phyloP scores from a whole-genome alignment of 2,888 invertebrate species.

The Hypena proboscidalis region DNA sequence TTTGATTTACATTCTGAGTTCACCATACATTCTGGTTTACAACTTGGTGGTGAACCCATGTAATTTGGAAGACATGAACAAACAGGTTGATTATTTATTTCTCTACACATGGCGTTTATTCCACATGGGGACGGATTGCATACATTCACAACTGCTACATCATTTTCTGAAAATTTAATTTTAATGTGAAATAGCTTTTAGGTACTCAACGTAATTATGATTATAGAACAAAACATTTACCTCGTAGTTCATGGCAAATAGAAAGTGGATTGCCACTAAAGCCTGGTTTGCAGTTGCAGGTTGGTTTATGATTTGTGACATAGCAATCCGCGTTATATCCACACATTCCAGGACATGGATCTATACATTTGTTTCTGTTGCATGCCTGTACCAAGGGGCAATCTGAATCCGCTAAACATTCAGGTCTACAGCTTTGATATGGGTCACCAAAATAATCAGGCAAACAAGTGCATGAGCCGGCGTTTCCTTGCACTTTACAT shows the following conservation, averaged over 20 bases:
- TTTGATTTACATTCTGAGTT: constrained; percentile 88
- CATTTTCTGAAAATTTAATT: constrained; percentile 59
- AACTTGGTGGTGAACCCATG: constrained; percentile 87
- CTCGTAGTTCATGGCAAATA: constrained; percentile 67
- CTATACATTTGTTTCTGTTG: constrained; percentile 87
- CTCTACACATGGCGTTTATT: constrained; percentile 89
- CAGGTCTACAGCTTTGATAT: constrained; percentile 89
- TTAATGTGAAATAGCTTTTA: too few relatives aligned
- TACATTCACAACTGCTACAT: constrained; percentile 77
- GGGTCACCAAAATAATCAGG: constrained; percentile 91
- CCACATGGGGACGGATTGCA: constrained; percentile 92
- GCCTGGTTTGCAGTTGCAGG: constrained; percentile 86
- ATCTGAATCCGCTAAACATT: constrained; percentile 88
- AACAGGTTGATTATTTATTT: constrained; percentile 88
- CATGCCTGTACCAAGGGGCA: constrained; percentile 87
- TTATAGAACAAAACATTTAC: too few relatives aligned
- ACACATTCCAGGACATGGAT: constrained; percentile 89
- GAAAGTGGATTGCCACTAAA: constrained; percentile 89
- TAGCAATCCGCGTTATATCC: constrained; percentile 88
- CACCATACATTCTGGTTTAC: constrained; percentile 87
- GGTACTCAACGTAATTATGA: too few relatives aligned
- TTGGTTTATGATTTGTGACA: constrained; percentile 87
- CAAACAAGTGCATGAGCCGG: constrained; percentile 90
- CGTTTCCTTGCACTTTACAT: constrained; percentile 89
- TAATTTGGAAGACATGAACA: constrained; percentile 89